Evolutionary conservation across 2,888 invertebrate genomes (phyloP).

Genomic region (Nemotelus pantherinus): DNA sequence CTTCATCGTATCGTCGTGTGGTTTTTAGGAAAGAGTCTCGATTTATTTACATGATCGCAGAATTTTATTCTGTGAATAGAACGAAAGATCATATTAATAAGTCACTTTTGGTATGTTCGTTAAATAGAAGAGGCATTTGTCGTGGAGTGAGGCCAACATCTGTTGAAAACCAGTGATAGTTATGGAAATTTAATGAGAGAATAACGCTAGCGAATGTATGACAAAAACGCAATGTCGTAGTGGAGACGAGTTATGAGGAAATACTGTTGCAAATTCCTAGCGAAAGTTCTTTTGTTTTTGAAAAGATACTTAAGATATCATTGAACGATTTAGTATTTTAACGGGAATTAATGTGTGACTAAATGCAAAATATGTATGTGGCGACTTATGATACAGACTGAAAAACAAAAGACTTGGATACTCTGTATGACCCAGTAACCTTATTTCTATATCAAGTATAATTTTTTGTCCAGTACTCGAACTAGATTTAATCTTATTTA

Average conservation of each 20-base stretch:
- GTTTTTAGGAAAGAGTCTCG: no score
- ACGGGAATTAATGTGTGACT: constrained; percentile 10
- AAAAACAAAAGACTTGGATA: constrained; percentile 42
- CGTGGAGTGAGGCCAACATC: background rate
- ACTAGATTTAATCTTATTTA: no score
- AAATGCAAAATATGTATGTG: background rate
- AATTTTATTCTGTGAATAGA: constrained; percentile 23
- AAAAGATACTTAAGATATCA: background rate
- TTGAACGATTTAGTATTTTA: background rate
- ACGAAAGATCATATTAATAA: constrained; percentile 10
- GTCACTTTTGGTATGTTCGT: constrained; percentile 18
- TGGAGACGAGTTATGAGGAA: background rate
- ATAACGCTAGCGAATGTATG: background rate
- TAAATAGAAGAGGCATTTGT: background rate
- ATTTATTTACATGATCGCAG: constrained; percentile 5
- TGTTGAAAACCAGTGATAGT: background rate
- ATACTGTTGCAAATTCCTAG: background rate
- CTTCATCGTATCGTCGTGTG: background rate
- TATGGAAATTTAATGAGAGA: constrained; percentile 40
- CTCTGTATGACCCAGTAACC: constrained; percentile 29
- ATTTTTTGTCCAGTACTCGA: no score
- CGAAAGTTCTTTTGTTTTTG: background rate
- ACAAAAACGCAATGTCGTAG: background rate
- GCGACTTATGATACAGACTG: no score
- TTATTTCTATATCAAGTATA: background rate